phyloP scores from a whole-genome alignment of 2,797 vertebrate species.

The Notolepis coatsorum region DNA sequence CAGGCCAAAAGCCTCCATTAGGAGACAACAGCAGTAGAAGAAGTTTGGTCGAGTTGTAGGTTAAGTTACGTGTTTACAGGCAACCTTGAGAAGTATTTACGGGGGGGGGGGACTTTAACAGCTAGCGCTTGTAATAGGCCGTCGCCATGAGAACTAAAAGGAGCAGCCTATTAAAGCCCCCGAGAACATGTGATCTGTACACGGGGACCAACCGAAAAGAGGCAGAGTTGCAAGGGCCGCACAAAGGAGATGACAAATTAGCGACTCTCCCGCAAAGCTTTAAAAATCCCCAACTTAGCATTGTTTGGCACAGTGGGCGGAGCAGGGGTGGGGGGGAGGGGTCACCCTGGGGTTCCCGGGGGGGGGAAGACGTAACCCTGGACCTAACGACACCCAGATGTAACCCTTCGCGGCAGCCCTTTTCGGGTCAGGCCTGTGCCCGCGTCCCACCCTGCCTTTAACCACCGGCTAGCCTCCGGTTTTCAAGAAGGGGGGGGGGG shows the following conservation, averaged over 20 bases:
- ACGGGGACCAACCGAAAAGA: not conserved
- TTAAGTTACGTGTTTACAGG: not conserved
- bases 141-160: too few species aligned
- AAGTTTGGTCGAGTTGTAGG: not conserved
- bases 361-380: not conserved
- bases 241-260: constrained; percentile 37
- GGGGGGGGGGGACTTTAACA: too few species aligned
- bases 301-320: constrained; percentile 7
- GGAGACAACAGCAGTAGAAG: not conserved
- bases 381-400: constrained; percentile 28
- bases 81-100: too few species aligned
- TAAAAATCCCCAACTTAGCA: not conserved
- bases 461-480: not conserved
- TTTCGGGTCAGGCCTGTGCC: constrained; percentile 19
- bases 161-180: not conserved
- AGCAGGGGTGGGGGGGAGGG: not conserved
- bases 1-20: not conserved
- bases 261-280: constrained; percentile 12
- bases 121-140: too few species aligned
- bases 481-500: not conserved
- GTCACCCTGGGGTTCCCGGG: not conserved
- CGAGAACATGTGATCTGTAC: not conserved
- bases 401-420: constrained; percentile 1
- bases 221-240: not conserved
- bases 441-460: not conserved